These are phyloP conservation scores for Gallinago stenura DNA, from an alignment of 2,797 vertebrate species.

Conservation along the genomic window DNA sequence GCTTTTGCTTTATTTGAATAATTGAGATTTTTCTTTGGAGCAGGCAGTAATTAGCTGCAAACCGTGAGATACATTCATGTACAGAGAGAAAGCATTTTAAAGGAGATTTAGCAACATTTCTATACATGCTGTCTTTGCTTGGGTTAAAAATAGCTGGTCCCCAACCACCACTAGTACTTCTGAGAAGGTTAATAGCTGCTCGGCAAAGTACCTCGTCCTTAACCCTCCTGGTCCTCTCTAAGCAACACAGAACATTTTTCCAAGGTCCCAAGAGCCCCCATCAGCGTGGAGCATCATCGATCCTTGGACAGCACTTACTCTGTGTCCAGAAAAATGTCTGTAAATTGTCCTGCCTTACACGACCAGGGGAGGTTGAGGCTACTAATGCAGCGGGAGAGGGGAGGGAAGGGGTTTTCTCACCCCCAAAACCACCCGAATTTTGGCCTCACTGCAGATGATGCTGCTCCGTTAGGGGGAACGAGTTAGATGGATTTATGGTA, in stretches of 20 bases:
- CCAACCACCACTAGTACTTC: background rate
- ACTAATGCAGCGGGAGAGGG: rapidly evolving
- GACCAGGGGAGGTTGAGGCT: background rate
- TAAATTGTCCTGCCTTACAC: rapidly evolving
- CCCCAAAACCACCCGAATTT: background rate
- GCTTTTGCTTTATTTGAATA: background rate
- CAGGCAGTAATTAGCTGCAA: background rate
- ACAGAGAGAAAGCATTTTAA: background rate
- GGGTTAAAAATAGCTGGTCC: background rate
- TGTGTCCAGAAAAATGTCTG: background rate
- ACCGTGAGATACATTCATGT: background rate
- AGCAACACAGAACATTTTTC: background rate
- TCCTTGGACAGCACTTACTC: background rate
- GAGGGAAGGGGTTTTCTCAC: background rate
- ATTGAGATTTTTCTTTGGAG: background rate
- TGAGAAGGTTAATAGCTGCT: background rate
- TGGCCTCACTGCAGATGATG: background rate
- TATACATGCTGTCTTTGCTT: background rate
- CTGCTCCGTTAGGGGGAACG: background rate
- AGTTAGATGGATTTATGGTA: background rate
- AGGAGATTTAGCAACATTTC: background rate
- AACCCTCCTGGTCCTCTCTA: background rate
- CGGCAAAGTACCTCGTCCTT: background rate
- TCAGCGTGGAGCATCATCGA: background rate
- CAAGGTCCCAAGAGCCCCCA: background rate